Conservation (phyloP, 2,888 invertebrate genomes). For the Atethmia centrago region DNA sequence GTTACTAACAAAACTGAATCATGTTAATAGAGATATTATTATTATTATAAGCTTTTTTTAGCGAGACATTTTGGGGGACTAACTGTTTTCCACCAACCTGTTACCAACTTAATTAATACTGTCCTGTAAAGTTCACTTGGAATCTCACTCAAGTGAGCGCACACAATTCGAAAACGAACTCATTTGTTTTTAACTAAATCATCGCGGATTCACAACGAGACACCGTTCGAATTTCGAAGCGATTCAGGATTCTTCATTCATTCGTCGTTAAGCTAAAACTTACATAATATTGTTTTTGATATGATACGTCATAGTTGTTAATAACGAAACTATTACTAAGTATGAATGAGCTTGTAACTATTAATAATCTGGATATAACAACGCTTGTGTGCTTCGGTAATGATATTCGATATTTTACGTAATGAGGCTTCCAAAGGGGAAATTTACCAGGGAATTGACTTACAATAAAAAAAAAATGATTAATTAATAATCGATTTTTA, state of each 20-base stretch:
- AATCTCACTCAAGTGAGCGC: constrained; percentile 2
- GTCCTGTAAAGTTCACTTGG: not conserved
- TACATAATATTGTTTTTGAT: not conserved
- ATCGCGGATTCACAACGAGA: too few species aligned
- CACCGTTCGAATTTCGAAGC: too few species aligned
- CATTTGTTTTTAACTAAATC: constrained; percentile 4
- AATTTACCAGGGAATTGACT: not conserved
- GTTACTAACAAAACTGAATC: too few species aligned
- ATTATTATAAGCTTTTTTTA: too few species aligned
- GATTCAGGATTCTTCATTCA: too few species aligned
- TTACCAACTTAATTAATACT: not conserved
- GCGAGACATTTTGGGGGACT: too few species aligned
- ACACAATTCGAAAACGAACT: not conserved
- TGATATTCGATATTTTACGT: not conserved
- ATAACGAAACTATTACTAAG: not conserved
- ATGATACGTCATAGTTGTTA: not conserved
- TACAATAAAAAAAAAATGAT: too few species aligned
- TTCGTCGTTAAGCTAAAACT: too few species aligned
- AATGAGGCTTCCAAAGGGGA: not conserved
- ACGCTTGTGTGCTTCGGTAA: not conserved
- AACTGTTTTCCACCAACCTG: too few species aligned
- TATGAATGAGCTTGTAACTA: constrained; percentile 13
- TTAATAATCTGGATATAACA: not conserved
- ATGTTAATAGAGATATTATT: too few species aligned
- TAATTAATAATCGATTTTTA: too few species aligned